A percentile compares a stretch with the other conserved stretches of the same genome.
Conservation (phyloP, 2,888 invertebrate species). For the Tetrapedia diversipes region DNA sequence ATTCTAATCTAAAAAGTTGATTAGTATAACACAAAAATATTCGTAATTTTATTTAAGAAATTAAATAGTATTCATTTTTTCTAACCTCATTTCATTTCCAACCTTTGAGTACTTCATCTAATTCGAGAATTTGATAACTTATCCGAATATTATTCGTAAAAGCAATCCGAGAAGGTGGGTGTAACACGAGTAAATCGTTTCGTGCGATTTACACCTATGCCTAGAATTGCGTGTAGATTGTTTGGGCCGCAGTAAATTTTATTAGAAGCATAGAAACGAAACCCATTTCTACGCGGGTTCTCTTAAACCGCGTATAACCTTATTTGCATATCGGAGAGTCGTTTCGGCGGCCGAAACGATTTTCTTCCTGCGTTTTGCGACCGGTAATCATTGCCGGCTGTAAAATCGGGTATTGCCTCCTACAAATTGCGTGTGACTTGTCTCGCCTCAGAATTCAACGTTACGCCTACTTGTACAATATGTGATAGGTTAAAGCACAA, state of each 20-base stretch:
- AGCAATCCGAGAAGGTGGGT: neutral
- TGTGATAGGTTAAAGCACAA: too few species aligned
- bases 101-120: neutral
- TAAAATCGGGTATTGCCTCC: conserved; percentile 41
- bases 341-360: conserved; percentile 46
- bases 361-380: conserved; percentile 15
- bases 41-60: too few species aligned
- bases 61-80: too few species aligned
- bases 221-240: conserved; percentile 27
- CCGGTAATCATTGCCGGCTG: conserved; percentile 42
- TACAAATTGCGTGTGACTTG: conserved; percentile 17
- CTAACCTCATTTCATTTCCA: too few species aligned
- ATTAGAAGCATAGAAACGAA: conserved; percentile 23
- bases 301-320: conserved; percentile 64
- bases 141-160: neutral
- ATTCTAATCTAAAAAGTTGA: too few species aligned
- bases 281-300: conserved; percentile 43
- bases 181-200: conserved; percentile 45
- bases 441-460: neutral
- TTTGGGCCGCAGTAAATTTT: conserved; percentile 56
- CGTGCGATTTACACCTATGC: conserved; percentile 36
- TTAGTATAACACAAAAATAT: too few species aligned
- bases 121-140: neutral
- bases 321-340: conserved; percentile 60
- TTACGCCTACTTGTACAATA: too few species aligned